Percentiles rank a stretch among this genome's conserved stretches.
phyloP scores from a whole-genome alignment of 1,140 invertebrate genomes.

The Myzus persicae region DNA sequence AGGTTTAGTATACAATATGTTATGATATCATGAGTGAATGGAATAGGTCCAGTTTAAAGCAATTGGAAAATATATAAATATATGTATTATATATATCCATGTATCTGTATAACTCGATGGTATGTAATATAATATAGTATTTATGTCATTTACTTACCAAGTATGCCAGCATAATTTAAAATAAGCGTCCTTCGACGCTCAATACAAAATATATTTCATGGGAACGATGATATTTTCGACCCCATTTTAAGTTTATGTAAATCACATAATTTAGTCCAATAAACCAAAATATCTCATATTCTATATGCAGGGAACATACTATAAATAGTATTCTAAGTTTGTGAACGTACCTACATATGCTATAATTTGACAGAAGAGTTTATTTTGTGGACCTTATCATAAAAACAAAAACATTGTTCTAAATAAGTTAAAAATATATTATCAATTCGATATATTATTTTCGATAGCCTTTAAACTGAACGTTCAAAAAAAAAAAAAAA shows the following conservation, averaged over 20 bases:
- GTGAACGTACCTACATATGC: background rate
- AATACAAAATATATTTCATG: background rate
- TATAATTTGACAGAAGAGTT: background rate
- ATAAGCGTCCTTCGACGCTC: background rate
- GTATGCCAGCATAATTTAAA: background rate
- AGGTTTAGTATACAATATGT: background rate
- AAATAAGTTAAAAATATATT: background rate
- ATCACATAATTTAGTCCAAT: slow-evolving; percentile 2
- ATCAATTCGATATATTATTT: background rate
- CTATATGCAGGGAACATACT: background rate
- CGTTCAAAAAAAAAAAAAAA: no score
- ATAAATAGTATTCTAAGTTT: background rate
- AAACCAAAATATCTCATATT: background rate
- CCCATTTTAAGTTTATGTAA: background rate
- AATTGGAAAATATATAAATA: background rate
- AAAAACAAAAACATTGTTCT: background rate
- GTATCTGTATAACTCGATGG: background rate
- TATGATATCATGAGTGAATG: background rate
- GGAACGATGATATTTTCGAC: background rate
- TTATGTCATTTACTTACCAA: background rate
- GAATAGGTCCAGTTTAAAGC: background rate
- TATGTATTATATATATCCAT: background rate
- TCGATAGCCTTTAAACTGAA: background rate
- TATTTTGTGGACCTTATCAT: background rate
- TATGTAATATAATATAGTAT: background rate